A percentile compares a stretch with the other conserved stretches of the same genome.
Conservation (phyloP, 2,113 vertebrate species). For the Loxodonta africana region DNA sequence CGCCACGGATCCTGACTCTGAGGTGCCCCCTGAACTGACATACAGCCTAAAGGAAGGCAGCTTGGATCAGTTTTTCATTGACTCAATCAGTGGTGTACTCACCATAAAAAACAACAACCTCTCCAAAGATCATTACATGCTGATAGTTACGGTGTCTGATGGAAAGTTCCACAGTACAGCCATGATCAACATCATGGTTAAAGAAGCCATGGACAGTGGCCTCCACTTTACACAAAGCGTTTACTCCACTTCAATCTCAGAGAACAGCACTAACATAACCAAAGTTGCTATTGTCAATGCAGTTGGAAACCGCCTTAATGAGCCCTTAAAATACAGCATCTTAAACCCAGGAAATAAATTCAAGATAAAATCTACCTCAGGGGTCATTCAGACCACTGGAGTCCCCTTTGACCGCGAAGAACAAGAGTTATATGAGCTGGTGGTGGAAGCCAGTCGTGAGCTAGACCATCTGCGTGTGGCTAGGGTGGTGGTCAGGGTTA, state of each 20-base stretch:
- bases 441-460: slow-evolving; percentile 96
- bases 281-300: slow-evolving; percentile 96
- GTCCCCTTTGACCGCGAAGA: slow-evolving; percentile 96
- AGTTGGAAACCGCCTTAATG: slow-evolving; percentile 96
- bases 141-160: slow-evolving; percentile 95
- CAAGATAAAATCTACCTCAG: slow-evolving; percentile 95
- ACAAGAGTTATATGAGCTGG: slow-evolving; percentile 95
- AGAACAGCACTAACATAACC: slow-evolving; percentile 95
- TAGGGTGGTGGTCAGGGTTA: slow-evolving; percentile 95
- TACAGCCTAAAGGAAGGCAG: slow-evolving; percentile 95
- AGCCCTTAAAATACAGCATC: slow-evolving; percentile 96
- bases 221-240: slow-evolving; percentile 94
- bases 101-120: slow-evolving; percentile 95
- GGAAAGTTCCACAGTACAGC: slow-evolving; percentile 96
- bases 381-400: slow-evolving; percentile 96
- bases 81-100: slow-evolving; percentile 92
- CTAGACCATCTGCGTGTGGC: slow-evolving; percentile 94
- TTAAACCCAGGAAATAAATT: slow-evolving; percentile 97
- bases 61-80: slow-evolving; percentile 93
- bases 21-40: slow-evolving; percentile 92
- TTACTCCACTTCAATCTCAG: slow-evolving; percentile 95
- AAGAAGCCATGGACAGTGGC: slow-evolving; percentile 96
- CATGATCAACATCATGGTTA: slow-evolving; percentile 93
- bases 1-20: slow-evolving; percentile 95
- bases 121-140: slow-evolving; percentile 94